These are phyloP conservation scores for Bellardia pandia DNA, from an alignment of 2,888 invertebrate genomes.

Conservation along the genomic window DNA sequence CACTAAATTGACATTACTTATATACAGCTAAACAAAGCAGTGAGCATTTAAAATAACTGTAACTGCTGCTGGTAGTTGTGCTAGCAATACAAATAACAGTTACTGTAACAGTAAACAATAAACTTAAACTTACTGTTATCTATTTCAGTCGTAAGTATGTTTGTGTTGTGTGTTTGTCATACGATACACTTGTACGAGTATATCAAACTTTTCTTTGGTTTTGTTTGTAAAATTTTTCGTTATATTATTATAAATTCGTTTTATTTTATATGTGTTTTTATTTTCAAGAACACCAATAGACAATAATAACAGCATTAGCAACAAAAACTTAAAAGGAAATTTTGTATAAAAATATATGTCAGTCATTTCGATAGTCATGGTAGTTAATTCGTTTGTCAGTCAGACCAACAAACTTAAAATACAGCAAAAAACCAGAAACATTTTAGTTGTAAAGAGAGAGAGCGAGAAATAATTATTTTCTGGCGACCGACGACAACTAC, in stretches of 20 bases:
- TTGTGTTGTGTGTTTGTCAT: neutral
- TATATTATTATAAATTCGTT: constrained; percentile 11
- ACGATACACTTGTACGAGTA: constrained; percentile 19
- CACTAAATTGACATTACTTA: neutral
- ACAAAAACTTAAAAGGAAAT: constrained; percentile 15
- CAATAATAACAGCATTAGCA: neutral
- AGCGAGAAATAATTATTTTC: neutral
- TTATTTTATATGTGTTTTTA: neutral
- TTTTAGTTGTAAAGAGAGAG: neutral
- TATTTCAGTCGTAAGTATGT: neutral
- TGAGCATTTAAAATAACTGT: neutral
- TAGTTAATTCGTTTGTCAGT: constrained; percentile 18
- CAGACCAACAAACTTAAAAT: neutral
- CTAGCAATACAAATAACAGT: neutral
- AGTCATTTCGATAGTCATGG: constrained; percentile 36
- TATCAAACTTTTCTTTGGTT: constrained; percentile 8
- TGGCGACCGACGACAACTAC: neutral
- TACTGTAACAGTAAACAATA: constrained; percentile 31
- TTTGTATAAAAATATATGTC: constrained; percentile 30
- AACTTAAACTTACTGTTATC: constrained; percentile 36
- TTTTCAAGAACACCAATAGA: neutral
- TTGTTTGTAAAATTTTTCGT: constrained; percentile 26
- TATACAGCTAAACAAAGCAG: neutral
- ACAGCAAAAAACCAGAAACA: neutral
- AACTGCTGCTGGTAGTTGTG: neutral